Conservation (phyloP, 1,140 invertebrate genomes). For the Archivesica marissinica region DNA sequence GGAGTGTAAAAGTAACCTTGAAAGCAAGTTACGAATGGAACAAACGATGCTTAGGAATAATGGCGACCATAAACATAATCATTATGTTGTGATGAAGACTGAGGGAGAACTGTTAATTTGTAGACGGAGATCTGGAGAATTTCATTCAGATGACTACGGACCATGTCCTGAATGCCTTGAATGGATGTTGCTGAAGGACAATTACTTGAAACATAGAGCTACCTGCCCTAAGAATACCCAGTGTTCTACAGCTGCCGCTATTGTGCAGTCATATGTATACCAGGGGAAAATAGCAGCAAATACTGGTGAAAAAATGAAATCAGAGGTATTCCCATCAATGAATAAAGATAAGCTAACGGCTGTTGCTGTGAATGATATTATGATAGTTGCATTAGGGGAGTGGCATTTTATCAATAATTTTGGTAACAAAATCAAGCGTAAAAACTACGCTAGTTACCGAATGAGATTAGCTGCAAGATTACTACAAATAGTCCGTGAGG, state of each 20-base stretch:
- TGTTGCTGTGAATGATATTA: neutral
- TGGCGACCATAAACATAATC: neutral
- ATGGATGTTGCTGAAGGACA: constrained; percentile 1
- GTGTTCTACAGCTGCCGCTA: neutral
- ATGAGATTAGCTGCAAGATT: constrained; percentile 12
- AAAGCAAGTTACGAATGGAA: neutral
- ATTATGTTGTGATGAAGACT: neutral
- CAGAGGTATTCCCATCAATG: constrained; percentile 35
- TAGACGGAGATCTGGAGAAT: neutral
- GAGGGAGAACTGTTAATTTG: constrained; percentile 1
- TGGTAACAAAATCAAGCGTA: constrained; percentile 18
- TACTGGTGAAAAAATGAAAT: neutral
- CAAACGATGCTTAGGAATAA: constrained; percentile 13
- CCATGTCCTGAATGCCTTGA: constrained; percentile 2
- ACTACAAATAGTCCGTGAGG: neutral
- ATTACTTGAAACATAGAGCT: neutral
- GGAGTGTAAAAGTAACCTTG: neutral
- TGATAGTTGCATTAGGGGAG: constrained; percentile 8
- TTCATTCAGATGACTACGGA: neutral
- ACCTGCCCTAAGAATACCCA: neutral
- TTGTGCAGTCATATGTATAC: neutral
- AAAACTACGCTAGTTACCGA: neutral
- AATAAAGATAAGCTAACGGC: neutral
- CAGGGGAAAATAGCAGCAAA: neutral
- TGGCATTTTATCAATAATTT: constrained; percentile 1